Percentiles rank a stretch among this genome's conserved stretches.
These are phyloP conservation scores for Python bivittatus DNA, from an alignment of 2,113 vertebrate genomes.

Conservation along the genomic window DNA sequence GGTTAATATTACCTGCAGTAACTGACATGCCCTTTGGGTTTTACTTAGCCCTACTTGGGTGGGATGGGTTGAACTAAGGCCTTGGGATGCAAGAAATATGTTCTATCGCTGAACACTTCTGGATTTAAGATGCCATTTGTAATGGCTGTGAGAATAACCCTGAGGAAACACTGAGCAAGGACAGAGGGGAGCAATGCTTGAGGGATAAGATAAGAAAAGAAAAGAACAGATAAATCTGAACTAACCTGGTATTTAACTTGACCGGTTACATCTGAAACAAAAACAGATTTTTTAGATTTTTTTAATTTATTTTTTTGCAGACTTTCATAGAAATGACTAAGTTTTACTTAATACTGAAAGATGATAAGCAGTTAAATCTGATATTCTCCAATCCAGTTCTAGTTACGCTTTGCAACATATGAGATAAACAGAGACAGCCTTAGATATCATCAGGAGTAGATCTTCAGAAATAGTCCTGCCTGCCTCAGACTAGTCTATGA, in stretches of 20 bases:
- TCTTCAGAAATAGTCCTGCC: not conserved
- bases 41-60: not conserved
- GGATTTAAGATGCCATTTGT: not conserved
- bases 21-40: not conserved
- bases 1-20: not conserved
- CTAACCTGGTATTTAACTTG: constrained; percentile 66
- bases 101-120: not conserved
- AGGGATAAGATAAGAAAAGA: constrained; percentile 39
- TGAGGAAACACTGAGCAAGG: not conserved
- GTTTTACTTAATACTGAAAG: constrained; percentile 49
- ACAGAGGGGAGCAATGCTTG: not conserved
- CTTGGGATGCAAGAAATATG: not conserved
- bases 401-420: not conserved
- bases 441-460: not conserved
- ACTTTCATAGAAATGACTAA: constrained; percentile 42
- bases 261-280: constrained; percentile 64
- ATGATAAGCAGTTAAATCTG: not conserved
- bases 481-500: not conserved
- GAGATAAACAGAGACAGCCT: not conserved
- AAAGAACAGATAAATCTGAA: constrained; percentile 54
- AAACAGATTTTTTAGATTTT: constrained; percentile 31
- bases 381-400: not conserved
- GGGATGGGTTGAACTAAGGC: not conserved
- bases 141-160: not conserved
- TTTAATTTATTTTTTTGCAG: constrained; percentile 41